phyloP scores from a whole-genome alignment of 2,113 vertebrate genomes.

The Cololabis saira region DNA sequence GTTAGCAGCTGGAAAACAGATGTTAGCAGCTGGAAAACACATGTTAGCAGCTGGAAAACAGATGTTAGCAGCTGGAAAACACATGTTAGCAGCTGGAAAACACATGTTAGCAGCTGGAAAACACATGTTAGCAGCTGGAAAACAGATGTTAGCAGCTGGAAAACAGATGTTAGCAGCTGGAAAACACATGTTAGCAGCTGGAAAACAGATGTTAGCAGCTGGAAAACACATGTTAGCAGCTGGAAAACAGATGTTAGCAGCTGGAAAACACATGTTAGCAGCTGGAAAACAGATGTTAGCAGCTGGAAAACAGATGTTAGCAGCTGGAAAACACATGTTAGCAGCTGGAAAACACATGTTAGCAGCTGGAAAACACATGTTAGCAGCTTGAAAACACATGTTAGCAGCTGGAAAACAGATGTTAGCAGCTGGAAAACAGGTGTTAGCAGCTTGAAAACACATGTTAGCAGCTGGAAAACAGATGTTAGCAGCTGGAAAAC shows the following conservation, averaged over 20 bases:
- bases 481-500: slow-evolving; percentile 60
- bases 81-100: slow-evolving; percentile 62
- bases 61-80: slow-evolving; percentile 60
- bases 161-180: slow-evolving; percentile 59
- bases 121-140: slow-evolving; percentile 62
- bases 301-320: slow-evolving; percentile 58
- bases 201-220: slow-evolving; percentile 60
- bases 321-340: slow-evolving; percentile 60
- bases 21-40: slow-evolving; percentile 60
- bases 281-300: slow-evolving; percentile 61
- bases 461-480: too few relatives aligned
- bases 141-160: slow-evolving; percentile 59
- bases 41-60: slow-evolving; percentile 60
- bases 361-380: slow-evolving; percentile 60
- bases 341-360: slow-evolving; percentile 60
- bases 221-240: slow-evolving; percentile 61
- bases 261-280: slow-evolving; percentile 61
- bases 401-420: too few relatives aligned
- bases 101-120: slow-evolving; percentile 60
- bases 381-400: too few relatives aligned
- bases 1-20: slow-evolving; percentile 60
- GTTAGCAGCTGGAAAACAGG: slow-evolving; percentile 60
- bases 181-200: slow-evolving; percentile 61
- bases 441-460: too few relatives aligned
- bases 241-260: slow-evolving; percentile 61